Base-by-base conservation (phyloP, 2,113 vertebrate species). In the Nycticorax nycticorax region DNA sequence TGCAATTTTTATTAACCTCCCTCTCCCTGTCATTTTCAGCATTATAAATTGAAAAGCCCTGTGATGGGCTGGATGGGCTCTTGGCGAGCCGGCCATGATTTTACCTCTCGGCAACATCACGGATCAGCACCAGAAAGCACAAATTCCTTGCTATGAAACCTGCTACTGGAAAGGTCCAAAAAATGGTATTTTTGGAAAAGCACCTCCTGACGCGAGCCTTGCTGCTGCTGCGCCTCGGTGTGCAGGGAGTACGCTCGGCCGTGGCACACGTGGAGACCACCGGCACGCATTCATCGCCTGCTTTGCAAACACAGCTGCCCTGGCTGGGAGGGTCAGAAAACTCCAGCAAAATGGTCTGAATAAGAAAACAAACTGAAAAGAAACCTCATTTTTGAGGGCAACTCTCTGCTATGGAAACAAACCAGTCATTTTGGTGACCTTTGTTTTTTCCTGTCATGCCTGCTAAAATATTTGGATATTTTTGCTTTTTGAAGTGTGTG, bases 191-290 rank as follows among this genome's bases (percentile, higher is more conserved):
- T 63, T 37, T 6, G 37, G 57, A 9, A 39, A 27, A 14, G 50
- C 50, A 12, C 19, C 43, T 60, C 12, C 19, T 9, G 24, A 2
- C 2, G 12, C 14, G 50, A 43, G 12, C 57, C 30, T 12, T 10
- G 56, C 4, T 33, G 16, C 68, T 26, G 60, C 30, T 3, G 8
- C 2, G 21, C 69, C 18, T 33, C 9, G 11, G 9, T 3, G 37
- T 11, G 60, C 19, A 3, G 63, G 64, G 62, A n/a, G 62, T 7
- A 1, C 3, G 33, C 43, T 19, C 1, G 8, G 62, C 52, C 4
- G 1, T 3, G 22, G n/a, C 41, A 16, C 30, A 1, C 12, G 1
- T 1, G 19, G 35, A 15, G 12, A 6, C 28, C 41, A 3, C 4
- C 1, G 3, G 39, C 60, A 10, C 1, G 15, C 11, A 4, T 3